Evolutionary conservation across 2,113 vertebrate species (phyloP).

Genomic region (Chamaea fasciata): DNA sequence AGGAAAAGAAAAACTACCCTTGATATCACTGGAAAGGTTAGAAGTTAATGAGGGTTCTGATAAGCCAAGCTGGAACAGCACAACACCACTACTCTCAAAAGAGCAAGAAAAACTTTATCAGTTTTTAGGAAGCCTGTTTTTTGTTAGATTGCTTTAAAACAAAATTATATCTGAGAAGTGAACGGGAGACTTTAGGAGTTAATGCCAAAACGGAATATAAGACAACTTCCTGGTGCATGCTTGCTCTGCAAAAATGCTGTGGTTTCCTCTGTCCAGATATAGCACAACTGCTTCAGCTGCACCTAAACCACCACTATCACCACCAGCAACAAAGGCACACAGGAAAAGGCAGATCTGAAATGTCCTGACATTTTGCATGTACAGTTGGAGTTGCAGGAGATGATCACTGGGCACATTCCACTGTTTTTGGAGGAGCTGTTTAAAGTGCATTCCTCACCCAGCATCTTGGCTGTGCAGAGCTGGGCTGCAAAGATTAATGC

Average conservation of each 20-base stretch:
- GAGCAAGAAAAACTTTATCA: conserved; percentile 15
- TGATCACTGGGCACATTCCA: not conserved
- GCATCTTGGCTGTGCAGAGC: not conserved
- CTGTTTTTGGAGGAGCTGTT: not conserved
- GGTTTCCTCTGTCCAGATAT: not conserved
- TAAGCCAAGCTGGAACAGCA: not conserved
- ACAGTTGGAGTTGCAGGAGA: not conserved
- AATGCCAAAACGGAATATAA: not conserved
- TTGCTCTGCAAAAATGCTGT: not conserved
- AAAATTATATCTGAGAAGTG: not conserved
- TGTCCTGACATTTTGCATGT: not conserved
- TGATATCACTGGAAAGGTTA: conserved; percentile 59
- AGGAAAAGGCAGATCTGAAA: not conserved
- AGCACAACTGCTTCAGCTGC: not conserved
- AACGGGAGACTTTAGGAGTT: not conserved
- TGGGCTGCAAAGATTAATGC: not conserved
- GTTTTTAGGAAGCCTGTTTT: conserved; percentile 39
- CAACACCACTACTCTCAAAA: not conserved
- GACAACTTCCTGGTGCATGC: not conserved
- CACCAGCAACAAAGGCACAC: not conserved
- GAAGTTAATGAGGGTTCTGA: conserved; percentile 65
- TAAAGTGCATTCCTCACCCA: not conserved
- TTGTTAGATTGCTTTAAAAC: conserved; percentile 33
- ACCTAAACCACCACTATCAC: not conserved
- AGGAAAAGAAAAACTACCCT: conserved; percentile 51